Base-by-base conservation (phyloP, 2,113 vertebrate genomes). In the Bufo bufo region DNA sequence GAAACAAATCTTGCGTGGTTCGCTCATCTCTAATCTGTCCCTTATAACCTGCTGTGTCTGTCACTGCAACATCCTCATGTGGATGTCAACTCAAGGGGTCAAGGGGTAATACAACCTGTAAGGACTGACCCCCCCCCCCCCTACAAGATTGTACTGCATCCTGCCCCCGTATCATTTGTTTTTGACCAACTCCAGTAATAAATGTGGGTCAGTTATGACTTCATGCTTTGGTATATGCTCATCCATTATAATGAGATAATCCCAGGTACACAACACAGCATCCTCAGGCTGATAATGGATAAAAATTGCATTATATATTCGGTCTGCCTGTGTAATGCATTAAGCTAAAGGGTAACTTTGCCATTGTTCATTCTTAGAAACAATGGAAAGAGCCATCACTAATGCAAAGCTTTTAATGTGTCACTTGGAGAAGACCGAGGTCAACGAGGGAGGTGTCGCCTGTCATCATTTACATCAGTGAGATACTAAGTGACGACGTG, bases 361-460 rank as follows among this genome's bases (percentile, higher is more conserved):
- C 16, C 54, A 43, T 58, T 58, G 17, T 79, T 11, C n/a, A 5
- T 79, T 79, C 77, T 58, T 1, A 16, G 4, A 79, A 54, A 54
- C 77, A 33, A 58, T 58, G 50, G 49, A 43, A 7, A 23, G 20
- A 16, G 54, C 20, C n/a, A 33, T 6, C 23, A 43, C 66, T 72
- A 84, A 84, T 84, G 45, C 11, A 72, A 58, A 43, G 82, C 82
- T 84, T 84, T 84, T 84, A 83, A 83, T 50, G 45, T 83, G 82
- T 83, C 82, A 69, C 61, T 47, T 66, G 17, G 17, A 58, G 78
- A 43, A 69, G 63, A 72, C 23, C 16, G 82, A 84, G 66, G 82
- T 84, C 66, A 84, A 19, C 49, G 14, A 8, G 9, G 69, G 33
- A 23, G 20, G 65, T 10, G 11, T 69, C 12, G 20, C 6, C 63